Conservation (phyloP, 2,797 vertebrate species). For the Premnoplex brunnescens region DNA sequence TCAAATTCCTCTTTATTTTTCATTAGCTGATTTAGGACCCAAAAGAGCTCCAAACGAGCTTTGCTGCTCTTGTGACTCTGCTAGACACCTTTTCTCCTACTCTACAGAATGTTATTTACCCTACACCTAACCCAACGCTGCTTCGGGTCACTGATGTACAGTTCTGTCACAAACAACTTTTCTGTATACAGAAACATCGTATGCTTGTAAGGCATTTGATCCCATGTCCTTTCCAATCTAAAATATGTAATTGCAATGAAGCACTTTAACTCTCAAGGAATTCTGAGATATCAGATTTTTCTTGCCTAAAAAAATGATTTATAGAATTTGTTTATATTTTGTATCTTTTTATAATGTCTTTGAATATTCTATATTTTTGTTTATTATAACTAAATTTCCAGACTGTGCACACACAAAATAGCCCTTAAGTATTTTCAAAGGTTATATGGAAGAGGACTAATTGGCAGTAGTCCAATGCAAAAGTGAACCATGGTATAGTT, state of each 20-base stretch:
- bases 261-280: background rate
- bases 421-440: background rate
- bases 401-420: background rate
- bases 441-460: background rate
- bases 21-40: background rate
- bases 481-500: background rate
- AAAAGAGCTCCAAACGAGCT: background rate
- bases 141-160: background rate
- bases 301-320: background rate
- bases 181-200: background rate
- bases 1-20: background rate
- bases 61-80: background rate
- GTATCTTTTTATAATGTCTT: background rate
- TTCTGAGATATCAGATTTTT: background rate
- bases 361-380: background rate
- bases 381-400: background rate
- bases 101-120: background rate
- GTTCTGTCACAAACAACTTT: background rate
- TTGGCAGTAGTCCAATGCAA: background rate
- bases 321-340: background rate
- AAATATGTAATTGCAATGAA: background rate
- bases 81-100: background rate
- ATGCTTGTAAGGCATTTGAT: background rate
- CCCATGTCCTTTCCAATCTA: background rate
- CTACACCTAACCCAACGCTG: background rate